These are phyloP conservation scores for Labroides dimidiatus DNA, from an alignment of 2,797 vertebrate genomes.

Conservation along the genomic window DNA sequence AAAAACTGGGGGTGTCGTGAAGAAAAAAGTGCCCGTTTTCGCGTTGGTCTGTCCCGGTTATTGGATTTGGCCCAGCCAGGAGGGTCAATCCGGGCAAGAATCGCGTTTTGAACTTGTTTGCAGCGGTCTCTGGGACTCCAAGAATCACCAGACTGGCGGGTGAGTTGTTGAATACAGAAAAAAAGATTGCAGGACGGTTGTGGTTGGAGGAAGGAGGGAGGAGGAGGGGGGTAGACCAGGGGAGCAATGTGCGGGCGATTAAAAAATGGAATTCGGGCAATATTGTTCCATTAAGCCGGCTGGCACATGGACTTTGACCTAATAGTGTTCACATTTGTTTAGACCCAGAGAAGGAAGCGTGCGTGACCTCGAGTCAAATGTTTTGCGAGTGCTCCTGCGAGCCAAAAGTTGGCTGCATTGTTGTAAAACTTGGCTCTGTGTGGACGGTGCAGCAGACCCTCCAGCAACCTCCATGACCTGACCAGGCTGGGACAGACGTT, in stretches of 20 bases:
- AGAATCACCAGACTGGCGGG: conserved; percentile 87
- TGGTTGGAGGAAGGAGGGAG: conserved; percentile 45
- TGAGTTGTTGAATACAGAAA: conserved; percentile 77
- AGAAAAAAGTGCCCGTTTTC: conserved; percentile 69
- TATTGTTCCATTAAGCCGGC: conserved; percentile 60
- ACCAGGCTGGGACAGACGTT: conserved; percentile 24
- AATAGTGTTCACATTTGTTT: conserved; percentile 61
- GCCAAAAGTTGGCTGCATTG: conserved; percentile 76
- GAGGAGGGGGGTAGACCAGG: conserved; percentile 33
- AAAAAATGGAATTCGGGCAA: conserved; percentile 60
- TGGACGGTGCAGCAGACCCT: conserved; percentile 48
- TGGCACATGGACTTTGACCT: conserved; percentile 35
- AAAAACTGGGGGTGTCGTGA: background rate
- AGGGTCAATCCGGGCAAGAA: conserved; percentile 78
- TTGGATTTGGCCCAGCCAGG: conserved; percentile 79
- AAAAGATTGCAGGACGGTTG: conserved; percentile 65
- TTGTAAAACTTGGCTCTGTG: conserved; percentile 68
- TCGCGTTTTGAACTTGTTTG: conserved; percentile 83
- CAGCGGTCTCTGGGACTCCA: conserved; percentile 80
- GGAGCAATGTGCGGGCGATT: conserved; percentile 51
- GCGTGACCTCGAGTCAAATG: conserved; percentile 71
- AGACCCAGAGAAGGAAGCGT: conserved; percentile 50
- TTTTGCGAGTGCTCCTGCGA: conserved; percentile 41
- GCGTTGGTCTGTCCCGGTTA: conserved; percentile 60
- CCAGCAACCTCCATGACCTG: conserved; percentile 55